Percentiles rank a stretch among this genome's conserved stretches.
Conservation (phyloP, 2,797 vertebrate genomes). For the Mus caroli region DNA sequence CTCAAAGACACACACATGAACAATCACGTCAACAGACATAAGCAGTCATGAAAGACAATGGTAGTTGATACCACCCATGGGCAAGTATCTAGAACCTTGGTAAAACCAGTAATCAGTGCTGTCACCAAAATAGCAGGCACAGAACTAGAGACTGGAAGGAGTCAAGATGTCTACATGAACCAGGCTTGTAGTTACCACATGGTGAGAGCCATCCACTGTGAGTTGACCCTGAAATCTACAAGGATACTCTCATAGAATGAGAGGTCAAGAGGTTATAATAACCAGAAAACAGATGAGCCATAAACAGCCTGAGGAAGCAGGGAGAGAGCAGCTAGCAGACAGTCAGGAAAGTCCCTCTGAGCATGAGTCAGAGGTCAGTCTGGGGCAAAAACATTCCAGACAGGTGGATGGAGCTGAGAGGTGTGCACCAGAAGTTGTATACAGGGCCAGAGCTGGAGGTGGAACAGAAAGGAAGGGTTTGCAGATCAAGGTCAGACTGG, state of each 20-base stretch:
- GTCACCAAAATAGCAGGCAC: background rate
- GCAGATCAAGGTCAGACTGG: no score
- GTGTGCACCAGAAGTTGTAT: background rate
- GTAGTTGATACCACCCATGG: background rate
- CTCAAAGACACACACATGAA: background rate
- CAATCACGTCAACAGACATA: background rate
- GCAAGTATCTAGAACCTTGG: background rate
- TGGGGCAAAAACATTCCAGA: slow-evolving; percentile 6
- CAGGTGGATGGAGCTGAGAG: background rate
- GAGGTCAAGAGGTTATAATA: background rate
- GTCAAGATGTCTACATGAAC: background rate
- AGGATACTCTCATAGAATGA: background rate
- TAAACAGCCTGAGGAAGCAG: background rate
- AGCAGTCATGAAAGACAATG: background rate
- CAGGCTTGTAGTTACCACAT: background rate
- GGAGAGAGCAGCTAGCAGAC: background rate
- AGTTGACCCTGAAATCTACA: background rate
- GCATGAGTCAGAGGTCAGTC: background rate
- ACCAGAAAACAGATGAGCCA: background rate
- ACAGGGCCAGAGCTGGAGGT: background rate
- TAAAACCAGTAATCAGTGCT: background rate
- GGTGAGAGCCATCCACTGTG: background rate
- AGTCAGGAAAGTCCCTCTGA: background rate
- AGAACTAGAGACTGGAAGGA: background rate
- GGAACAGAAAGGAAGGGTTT: background rate